phyloP scores from a whole-genome alignment of 2,888 invertebrate species.

The Habroteleia sp. region DNA sequence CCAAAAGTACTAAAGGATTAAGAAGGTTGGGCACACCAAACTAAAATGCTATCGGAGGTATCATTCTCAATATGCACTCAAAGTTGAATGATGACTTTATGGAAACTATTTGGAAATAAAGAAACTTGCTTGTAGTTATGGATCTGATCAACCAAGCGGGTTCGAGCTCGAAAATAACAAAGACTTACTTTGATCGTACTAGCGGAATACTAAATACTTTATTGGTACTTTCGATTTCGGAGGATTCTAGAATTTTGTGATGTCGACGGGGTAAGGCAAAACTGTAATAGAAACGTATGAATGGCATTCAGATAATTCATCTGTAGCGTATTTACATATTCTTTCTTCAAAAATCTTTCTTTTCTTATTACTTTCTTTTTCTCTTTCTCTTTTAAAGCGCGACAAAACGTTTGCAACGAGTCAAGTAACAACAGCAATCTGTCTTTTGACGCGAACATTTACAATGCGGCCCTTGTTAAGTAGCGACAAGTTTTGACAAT shows the following conservation, averaged over 20 bases:
- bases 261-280: conserved; percentile 72
- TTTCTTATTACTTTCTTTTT: conserved; percentile 4
- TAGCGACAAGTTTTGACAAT: conserved; percentile 29
- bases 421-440: conserved; percentile 7
- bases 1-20: too few species aligned
- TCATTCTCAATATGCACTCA: conserved; percentile 33
- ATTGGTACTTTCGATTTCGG: conserved; percentile 73
- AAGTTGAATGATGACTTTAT: conserved; percentile 39
- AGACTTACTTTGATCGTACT: conserved; percentile 75
- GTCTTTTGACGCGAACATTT: too few species aligned
- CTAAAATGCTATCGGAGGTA: too few species aligned
- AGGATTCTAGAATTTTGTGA: conserved; percentile 71
- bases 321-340: conserved; percentile 37
- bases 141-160: conserved; percentile 60
- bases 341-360: conserved; percentile 6
- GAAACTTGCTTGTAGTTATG: conserved; percentile 59
- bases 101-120: conserved; percentile 46
- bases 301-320: conserved; percentile 57
- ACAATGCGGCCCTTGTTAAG: conserved; percentile 35
- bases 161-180: conserved; percentile 63
- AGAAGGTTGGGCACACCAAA: too few species aligned
- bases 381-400: conserved; percentile 11
- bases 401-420: conserved; percentile 12
- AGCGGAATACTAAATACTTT: conserved; percentile 75
- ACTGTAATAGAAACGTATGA: conserved; percentile 71